Conservation (phyloP, 35 echinoderm and acorn worm genomes). For the Apostichopus japonicus region DNA sequence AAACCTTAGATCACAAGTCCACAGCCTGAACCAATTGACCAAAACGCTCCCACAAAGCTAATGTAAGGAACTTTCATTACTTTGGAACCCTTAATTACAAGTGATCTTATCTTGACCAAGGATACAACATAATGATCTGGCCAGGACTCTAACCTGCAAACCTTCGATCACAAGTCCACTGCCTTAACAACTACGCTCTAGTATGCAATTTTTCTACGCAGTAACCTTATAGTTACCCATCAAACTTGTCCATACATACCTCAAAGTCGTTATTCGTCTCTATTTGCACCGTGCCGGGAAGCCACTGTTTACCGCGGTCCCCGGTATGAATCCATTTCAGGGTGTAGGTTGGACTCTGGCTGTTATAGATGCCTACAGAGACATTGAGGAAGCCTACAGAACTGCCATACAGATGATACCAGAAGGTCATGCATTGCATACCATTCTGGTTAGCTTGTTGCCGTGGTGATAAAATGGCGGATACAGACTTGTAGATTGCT, state of each 20-base stretch:
- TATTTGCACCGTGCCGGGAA: constrained; percentile 39
- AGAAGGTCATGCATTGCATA: constrained; percentile 58
- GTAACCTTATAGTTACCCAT: too few relatives aligned
- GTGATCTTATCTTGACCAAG: too few relatives aligned
- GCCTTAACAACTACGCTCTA: too few relatives aligned
- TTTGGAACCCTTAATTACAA: too few relatives aligned
- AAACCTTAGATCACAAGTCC: too few relatives aligned
- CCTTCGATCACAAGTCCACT: too few relatives aligned
- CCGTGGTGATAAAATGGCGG: constrained; percentile 47
- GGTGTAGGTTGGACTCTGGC: neutral
- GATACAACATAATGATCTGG: too few relatives aligned
- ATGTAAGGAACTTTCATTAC: too few relatives aligned
- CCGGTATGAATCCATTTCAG: constrained; percentile 49
- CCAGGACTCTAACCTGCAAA: too few relatives aligned
- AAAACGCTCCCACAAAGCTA: too few relatives aligned
- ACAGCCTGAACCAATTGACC: too few relatives aligned
- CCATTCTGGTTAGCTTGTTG: constrained; percentile 12
- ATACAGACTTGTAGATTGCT: neutral
- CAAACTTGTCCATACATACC: neutral
- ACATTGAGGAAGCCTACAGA: constrained; percentile 61
- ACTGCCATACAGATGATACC: constrained; percentile 67
- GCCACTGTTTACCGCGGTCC: constrained; percentile 65
- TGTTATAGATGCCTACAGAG: constrained; percentile 18
- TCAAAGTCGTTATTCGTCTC: constrained; percentile 4
- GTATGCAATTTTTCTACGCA: too few relatives aligned